Conservation (phyloP, 2,113 vertebrate genomes). For the Pelecanus crispus region DNA sequence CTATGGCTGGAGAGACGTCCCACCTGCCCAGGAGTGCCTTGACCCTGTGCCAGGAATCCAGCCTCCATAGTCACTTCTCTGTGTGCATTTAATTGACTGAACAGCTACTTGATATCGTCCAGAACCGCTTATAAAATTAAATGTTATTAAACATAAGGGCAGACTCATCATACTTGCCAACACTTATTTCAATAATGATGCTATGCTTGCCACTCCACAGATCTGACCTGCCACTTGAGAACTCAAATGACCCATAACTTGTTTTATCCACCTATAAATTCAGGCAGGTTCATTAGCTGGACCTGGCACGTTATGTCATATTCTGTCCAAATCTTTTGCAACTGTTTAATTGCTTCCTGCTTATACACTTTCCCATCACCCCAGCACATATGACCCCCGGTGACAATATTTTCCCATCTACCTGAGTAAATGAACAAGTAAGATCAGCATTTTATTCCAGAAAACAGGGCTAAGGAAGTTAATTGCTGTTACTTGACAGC, state of each 20-base stretch:
- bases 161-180: not conserved
- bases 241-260: not conserved
- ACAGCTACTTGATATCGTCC: slow-evolving; percentile 21
- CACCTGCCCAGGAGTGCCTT: not conserved
- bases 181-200: not conserved
- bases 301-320: not conserved
- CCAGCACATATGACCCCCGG: not conserved
- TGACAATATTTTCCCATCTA: not conserved
- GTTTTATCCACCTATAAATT: not conserved
- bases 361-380: not conserved
- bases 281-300: not conserved
- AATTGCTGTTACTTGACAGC: not conserved
- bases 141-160: slow-evolving; percentile 1
- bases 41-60: not conserved
- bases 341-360: not conserved
- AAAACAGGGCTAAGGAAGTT: not conserved
- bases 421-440: not conserved
- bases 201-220: not conserved
- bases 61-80: not conserved
- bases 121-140: slow-evolving; percentile 15
- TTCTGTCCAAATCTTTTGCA: not conserved
- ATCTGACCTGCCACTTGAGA: not conserved
- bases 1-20: not conserved
- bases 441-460: not conserved
- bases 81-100: not conserved